Conservation (phyloP, 2,888 invertebrate genomes). For the Cantharis nigra region DNA sequence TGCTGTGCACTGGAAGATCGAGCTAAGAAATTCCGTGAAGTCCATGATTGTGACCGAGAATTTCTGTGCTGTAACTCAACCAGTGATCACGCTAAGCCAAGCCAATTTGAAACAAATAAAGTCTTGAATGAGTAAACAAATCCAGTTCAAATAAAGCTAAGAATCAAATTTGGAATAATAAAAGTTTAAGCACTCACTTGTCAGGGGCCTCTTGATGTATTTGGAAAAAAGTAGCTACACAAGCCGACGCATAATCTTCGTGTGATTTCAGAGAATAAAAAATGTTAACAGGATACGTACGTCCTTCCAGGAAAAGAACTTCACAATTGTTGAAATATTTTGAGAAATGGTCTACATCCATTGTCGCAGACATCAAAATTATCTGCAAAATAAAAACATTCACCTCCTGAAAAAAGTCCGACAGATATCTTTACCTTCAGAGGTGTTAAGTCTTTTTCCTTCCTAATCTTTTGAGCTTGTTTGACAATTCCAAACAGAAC, state of each 20-base stretch:
- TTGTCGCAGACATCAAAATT: slow-evolving; percentile 93
- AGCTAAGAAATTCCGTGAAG: too few relatives aligned
- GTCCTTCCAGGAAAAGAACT: slow-evolving; percentile 87
- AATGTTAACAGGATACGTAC: slow-evolving; percentile 80
- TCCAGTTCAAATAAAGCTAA: not conserved
- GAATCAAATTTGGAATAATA: not conserved
- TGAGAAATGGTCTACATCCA: slow-evolving; percentile 93
- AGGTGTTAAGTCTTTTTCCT: slow-evolving; percentile 61
- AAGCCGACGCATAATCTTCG: slow-evolving; percentile 83
- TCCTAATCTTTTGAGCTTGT: slow-evolving; percentile 77
- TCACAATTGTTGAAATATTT: slow-evolving; percentile 86
- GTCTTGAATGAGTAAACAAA: not conserved
- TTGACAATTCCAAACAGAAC: slow-evolving; percentile 92
- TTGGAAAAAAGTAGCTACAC: slow-evolving; percentile 86
- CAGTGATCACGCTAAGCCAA: not conserved
- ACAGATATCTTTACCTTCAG: slow-evolving; percentile 63
- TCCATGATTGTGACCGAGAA: too few relatives aligned
- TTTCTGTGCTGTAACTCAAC: too few relatives aligned
- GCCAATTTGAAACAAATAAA: not conserved
- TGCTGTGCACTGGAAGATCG: too few relatives aligned
- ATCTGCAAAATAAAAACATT: slow-evolving; percentile 59
- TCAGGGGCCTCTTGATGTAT: slow-evolving; percentile 81
- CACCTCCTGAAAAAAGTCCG: not conserved
- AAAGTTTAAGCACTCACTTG: slow-evolving; percentile 66
- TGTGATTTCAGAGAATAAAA: slow-evolving; percentile 72